Base-by-base conservation (phyloP, 2,797 vertebrate species). In the Sebastes trivittatus region DNA sequence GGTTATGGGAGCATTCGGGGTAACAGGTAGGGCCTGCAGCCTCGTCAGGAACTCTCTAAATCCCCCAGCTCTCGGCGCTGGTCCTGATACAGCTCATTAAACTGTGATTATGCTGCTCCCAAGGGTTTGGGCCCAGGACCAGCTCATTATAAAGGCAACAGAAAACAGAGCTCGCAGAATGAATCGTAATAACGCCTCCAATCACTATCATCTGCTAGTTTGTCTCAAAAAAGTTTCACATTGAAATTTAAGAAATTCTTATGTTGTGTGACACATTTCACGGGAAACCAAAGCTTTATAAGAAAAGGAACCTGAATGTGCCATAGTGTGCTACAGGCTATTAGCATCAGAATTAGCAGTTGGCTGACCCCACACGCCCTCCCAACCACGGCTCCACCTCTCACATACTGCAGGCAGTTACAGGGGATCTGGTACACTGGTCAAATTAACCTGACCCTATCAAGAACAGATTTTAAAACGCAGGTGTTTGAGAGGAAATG, bases 61-160 rank as follows among this genome's bases (percentile, higher is more conserved):
- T 89, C 92, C 88, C 90, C 52, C 29, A 74, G 88, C 88, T 80
- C 87, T 81, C 84, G 25, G 85, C 74, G 68, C 79, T 87, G 81
- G 87, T 88, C 89, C 87, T 80, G 89, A 94, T 88, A 86, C 89
- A 94, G 84, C 90, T 91, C 91, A 93, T 93, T 93, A 94, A 91
- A 89, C 88, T 75, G 88, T 83, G 88, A 93, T 93, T 93, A 91
- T 80, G 91, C 77, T 56, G 81, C 90, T 92, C 90, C 84, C 85
- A 78, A 86, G 86, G 86, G 92, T 78, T 83, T 78, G 77, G 90
- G 82, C 88, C 78, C 61, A 22, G 84, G 69, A 87, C 81, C 88
- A 82, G 87, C 88, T 90, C 89, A 84, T 93, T 91, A 91, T 75
- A 66, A 72, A 85, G 69, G 88, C 87, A 91, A 91, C 78, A 89